A percentile compares a stretch with the other conserved stretches of the same genome.
These are phyloP conservation scores for Drosophila fulvimacula DNA, from an alignment of 2,888 invertebrate species.

Conservation along the genomic window DNA sequence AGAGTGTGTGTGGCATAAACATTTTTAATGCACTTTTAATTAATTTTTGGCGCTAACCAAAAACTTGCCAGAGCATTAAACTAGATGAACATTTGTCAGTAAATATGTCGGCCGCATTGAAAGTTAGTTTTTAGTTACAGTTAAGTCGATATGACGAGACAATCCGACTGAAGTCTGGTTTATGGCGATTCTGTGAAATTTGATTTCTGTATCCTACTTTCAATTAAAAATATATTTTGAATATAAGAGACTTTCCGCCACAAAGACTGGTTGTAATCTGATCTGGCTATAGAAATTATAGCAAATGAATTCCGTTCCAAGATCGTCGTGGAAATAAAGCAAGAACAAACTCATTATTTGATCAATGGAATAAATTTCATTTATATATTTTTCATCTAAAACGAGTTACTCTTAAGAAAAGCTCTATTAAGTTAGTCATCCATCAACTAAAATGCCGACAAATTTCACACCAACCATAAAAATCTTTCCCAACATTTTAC, in stretches of 20 bases:
- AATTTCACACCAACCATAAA: conserved; percentile 6
- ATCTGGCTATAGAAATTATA: too few species aligned
- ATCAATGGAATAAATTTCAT: too few species aligned
- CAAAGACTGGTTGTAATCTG: too few species aligned
- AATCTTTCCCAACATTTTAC: conserved; percentile 2
- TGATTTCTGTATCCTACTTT: background rate
- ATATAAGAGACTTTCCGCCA: background rate
- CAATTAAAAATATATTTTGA: background rate
- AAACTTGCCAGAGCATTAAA: background rate
- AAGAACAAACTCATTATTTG: too few species aligned
- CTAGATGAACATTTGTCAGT: background rate
- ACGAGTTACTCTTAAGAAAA: too few species aligned
- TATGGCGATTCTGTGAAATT: background rate
- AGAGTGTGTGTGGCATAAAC: conserved; percentile 18
- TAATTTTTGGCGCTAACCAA: conserved; percentile 55
- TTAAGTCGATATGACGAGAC: background rate
- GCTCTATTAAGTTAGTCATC: background rate
- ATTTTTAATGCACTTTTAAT: conserved; percentile 73
- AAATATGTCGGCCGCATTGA: background rate
- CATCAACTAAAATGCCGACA: background rate
- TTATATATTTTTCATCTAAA: too few species aligned
- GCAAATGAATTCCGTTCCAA: too few species aligned
- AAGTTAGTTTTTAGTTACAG: background rate
- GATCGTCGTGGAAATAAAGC: too few species aligned
- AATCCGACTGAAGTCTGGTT: background rate